These are phyloP conservation scores for Hirtodrosophila trivittata DNA, from an alignment of 2,888 invertebrate species.

Conservation along the genomic window DNA sequence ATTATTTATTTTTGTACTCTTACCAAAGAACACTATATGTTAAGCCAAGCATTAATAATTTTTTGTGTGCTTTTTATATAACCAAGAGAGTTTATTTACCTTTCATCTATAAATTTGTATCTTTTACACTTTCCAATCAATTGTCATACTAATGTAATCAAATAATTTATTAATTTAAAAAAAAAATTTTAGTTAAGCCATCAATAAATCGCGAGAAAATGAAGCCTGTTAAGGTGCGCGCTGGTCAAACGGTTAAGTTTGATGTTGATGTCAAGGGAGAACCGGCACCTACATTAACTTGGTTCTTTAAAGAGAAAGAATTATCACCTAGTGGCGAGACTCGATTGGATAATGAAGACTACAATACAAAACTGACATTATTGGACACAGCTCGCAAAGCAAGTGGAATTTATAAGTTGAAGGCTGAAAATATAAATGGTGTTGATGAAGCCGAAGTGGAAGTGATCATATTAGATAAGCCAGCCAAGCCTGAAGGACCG, in stretches of 20 bases:
- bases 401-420: conserved; percentile 95
- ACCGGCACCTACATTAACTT: conserved; percentile 95
- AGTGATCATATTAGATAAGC: conserved; percentile 91
- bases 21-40: conserved; percentile 2
- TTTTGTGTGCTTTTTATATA: conserved; percentile 9
- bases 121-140: no score
- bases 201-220: conserved; percentile 97
- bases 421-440: conserved; percentile 96
- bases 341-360: conserved; percentile 95
- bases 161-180: neutral
- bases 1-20: no score
- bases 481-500: conserved; percentile 89
- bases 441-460: conserved; percentile 97
- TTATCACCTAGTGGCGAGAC: conserved; percentile 88
- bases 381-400: conserved; percentile 92
- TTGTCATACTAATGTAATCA: neutral
- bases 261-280: conserved; percentile 98
- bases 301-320: conserved; percentile 86
- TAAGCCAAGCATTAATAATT: neutral
- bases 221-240: conserved; percentile 93
- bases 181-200: conserved; percentile 90
- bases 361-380: conserved; percentile 93
- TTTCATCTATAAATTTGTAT: conserved; percentile 11
- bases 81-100: conserved; percentile 1
- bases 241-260: conserved; percentile 94